These are phyloP conservation scores for Anas acuta DNA, from an alignment of 2,797 vertebrate genomes.

Conservation along the genomic window DNA sequence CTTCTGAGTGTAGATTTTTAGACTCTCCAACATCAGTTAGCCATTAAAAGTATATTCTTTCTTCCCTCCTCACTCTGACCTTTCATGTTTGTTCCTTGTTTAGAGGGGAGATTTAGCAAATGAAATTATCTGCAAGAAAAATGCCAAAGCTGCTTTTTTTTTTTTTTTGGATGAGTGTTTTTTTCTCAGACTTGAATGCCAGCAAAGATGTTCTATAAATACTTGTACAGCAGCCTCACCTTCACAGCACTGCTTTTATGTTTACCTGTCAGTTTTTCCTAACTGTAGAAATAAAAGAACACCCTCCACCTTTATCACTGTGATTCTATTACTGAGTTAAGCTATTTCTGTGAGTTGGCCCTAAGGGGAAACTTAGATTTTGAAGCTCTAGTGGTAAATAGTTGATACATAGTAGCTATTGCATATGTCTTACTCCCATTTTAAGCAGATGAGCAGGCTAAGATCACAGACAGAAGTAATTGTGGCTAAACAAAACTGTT, in stretches of 20 bases:
- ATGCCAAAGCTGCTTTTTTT: not conserved
- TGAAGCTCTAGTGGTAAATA: not conserved
- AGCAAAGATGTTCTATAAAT: not conserved
- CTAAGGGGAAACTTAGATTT: not conserved
- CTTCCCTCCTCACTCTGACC: not conserved
- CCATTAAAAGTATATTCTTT: not conserved
- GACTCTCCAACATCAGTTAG: not conserved
- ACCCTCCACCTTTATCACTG: not conserved
- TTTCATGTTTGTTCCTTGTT: not conserved
- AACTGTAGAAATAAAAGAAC: not conserved
- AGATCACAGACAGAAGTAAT: not conserved
- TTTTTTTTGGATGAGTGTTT: not conserved
- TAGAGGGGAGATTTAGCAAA: not conserved
- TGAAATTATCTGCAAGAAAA: not conserved
- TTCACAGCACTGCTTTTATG: not conserved
- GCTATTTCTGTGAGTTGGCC: not conserved
- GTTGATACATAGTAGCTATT: not conserved
- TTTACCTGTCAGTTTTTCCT: not conserved
- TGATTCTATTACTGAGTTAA: not conserved
- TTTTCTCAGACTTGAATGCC: not conserved
- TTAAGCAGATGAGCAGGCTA: not conserved
- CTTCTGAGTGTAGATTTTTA: not conserved
- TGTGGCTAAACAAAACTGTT: not conserved
- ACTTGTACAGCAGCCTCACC: not conserved
- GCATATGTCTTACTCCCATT: not conserved